Conservation (phyloP, 2,113 vertebrate genomes). For the Chinchilla lanigera region DNA sequence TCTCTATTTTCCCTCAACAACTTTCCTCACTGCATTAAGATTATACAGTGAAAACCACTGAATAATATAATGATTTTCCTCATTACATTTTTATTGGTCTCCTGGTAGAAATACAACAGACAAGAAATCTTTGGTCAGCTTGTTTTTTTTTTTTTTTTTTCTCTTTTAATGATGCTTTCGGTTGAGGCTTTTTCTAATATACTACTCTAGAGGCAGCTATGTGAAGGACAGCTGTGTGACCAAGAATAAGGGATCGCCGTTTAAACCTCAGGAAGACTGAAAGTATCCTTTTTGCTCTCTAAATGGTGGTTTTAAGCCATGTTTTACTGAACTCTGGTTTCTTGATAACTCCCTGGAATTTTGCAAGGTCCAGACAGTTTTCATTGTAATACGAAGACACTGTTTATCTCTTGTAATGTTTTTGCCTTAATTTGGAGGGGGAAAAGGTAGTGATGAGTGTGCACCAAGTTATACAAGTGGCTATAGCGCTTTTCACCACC, state of each 20-base stretch:
- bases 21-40: slow-evolving; percentile 31
- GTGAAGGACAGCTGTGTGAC: too few species aligned
- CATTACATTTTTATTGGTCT: background rate
- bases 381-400: background rate
- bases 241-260: background rate
- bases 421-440: background rate
- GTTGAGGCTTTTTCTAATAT: background rate
- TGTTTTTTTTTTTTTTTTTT: background rate
- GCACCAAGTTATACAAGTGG: background rate
- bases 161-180: background rate
- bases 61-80: background rate
- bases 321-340: background rate
- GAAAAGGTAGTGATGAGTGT: background rate
- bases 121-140: background rate
- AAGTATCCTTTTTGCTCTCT: background rate
- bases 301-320: background rate
- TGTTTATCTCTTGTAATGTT: background rate
- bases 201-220: background rate
- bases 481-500: background rate
- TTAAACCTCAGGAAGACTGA: background rate
- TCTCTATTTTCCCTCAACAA: background rate
- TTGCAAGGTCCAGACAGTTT: background rate
- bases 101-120: background rate
- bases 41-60: background rate
- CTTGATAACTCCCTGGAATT: background rate